phyloP scores from a whole-genome alignment of 1,140 invertebrate species.

The Yoshiicerus persimilis region DNA sequence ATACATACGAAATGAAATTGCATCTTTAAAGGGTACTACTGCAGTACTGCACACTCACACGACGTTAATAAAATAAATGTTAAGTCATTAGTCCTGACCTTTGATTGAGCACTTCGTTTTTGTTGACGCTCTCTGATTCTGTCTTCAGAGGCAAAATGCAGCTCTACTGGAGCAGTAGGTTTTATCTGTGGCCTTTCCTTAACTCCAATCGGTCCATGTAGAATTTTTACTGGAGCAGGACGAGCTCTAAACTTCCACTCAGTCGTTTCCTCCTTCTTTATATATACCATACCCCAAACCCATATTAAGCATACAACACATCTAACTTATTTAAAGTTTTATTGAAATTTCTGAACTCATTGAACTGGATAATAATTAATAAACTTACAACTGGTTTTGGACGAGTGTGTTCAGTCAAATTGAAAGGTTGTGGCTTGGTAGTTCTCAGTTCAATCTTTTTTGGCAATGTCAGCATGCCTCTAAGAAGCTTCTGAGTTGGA shows the following conservation, averaged over 20 bases:
- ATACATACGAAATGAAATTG: not conserved
- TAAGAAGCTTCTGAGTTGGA: not conserved
- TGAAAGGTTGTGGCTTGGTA: constrained; percentile 43
- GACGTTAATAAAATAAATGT: not conserved
- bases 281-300: no score
- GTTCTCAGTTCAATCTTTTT: constrained; percentile 32
- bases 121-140: constrained; percentile 37
- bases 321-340: no score
- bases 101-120: constrained; percentile 6
- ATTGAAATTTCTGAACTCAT: no score
- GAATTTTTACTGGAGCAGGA: constrained; percentile 37
- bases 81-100: not conserved
- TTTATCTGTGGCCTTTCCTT: not conserved
- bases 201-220: not conserved
- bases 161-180: not conserved
- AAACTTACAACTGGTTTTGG: not conserved
- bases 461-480: not conserved
- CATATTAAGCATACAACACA: no score
- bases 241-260: constrained; percentile 42
- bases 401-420: constrained; percentile 22
- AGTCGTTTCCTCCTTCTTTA: not conserved
- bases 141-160: constrained; percentile 46
- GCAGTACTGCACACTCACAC: no score
- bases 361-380: no score
- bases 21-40: no score